Evolutionary conservation across 2,888 invertebrate species (phyloP).

Genomic region (Tholera decimalis): DNA sequence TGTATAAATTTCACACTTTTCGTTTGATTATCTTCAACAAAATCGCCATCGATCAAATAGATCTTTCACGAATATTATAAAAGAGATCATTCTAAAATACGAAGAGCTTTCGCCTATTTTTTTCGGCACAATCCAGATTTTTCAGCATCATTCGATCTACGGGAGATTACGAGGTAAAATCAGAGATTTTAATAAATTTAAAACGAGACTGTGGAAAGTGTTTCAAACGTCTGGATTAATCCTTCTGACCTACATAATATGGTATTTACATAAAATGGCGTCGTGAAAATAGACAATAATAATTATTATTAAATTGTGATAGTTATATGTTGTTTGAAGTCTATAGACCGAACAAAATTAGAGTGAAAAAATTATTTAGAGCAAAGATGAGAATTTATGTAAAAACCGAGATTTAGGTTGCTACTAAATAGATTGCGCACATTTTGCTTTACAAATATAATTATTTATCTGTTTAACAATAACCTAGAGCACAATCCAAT

Average conservation of each 20-base stretch:
- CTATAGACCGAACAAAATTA: slow-evolving; percentile 40
- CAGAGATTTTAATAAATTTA: slow-evolving; percentile 22
- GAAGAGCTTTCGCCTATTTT: neutral
- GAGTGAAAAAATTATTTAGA: slow-evolving; percentile 47
- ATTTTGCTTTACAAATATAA: slow-evolving; percentile 18
- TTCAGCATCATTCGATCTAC: slow-evolving; percentile 7
- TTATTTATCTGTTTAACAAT: too few species aligned
- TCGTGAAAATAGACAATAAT: slow-evolving; percentile 47
- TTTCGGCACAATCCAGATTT: slow-evolving; percentile 1
- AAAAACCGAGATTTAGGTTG: slow-evolving; percentile 44
- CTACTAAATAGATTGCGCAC: slow-evolving; percentile 40
- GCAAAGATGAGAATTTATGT: slow-evolving; percentile 47
- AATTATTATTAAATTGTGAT: slow-evolving; percentile 38
- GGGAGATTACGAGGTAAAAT: slow-evolving; percentile 4
- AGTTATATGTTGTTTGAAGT: slow-evolving; percentile 49
- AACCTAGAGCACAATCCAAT: too few species aligned
- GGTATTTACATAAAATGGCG: slow-evolving; percentile 36
- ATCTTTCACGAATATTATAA: neutral
- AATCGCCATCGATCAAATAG: neutral
- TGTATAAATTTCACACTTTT: neutral
- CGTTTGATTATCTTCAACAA: neutral
- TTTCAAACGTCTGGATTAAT: slow-evolving; percentile 1
- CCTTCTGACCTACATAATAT: slow-evolving; percentile 32
- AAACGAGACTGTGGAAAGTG: neutral
- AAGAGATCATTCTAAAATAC: neutral